These are phyloP conservation scores for Panonychus citri DNA, from an alignment of 1,140 invertebrate genomes.

Conservation along the genomic window DNA sequence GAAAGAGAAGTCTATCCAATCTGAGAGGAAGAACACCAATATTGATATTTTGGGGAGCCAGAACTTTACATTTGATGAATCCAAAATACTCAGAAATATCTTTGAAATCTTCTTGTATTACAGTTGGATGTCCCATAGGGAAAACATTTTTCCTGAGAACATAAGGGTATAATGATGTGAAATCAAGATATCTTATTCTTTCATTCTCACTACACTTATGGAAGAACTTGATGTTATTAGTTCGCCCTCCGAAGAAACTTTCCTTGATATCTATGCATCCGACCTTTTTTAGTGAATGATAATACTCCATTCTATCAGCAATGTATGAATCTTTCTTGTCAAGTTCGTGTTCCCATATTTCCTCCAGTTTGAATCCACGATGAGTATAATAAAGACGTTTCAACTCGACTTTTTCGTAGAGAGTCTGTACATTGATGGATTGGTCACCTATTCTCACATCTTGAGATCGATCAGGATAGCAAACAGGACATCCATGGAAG, in stretches of 20 bases:
- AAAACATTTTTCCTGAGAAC: background rate
- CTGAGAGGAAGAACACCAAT: constrained; percentile 12
- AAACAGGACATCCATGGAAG: no score
- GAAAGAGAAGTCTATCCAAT: constrained; percentile 11
- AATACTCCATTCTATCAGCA: no score
- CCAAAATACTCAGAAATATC: constrained; percentile 14
- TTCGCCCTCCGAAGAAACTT: constrained; percentile 21
- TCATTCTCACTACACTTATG: constrained; percentile 16
- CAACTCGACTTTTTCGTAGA: no score
- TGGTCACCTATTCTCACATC: no score
- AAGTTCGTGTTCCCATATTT: no score
- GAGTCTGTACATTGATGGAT: no score
- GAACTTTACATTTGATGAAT: constrained; percentile 14
- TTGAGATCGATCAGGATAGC: no score
- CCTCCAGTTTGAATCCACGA: no score
- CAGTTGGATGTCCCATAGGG: constrained; percentile 16
- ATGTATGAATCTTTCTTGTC: no score
- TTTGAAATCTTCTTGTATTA: constrained; percentile 17
- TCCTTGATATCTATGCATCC: constrained; percentile 7
- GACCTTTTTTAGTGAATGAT: background rate
- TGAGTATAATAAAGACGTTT: no score
- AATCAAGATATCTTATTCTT: constrained; percentile 20
- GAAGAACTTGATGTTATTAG: constrained; percentile 16
- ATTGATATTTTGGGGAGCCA: constrained; percentile 9
- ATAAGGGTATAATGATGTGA: background rate